A percentile compares a stretch with the other conserved stretches of the same genome.
Conservation (phyloP, 2,888 invertebrate genomes). For the Spodoptera exigua region DNA sequence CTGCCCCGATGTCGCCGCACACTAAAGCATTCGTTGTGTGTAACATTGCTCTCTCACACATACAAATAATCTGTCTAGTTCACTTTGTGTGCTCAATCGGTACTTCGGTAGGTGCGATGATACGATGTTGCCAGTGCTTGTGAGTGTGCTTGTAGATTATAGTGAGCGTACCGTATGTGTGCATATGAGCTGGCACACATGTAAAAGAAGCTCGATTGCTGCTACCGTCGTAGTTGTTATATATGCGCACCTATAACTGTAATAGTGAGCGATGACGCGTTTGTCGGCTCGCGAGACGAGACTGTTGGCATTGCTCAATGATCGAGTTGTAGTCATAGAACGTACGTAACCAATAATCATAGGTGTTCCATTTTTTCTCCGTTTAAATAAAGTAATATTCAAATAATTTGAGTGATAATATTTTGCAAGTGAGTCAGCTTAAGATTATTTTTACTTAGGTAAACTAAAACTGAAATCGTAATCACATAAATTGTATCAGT, state of each 20-base stretch:
- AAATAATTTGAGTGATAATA: neutral
- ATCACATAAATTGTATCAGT: too few species aligned
- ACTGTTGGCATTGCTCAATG: constrained; percentile 89
- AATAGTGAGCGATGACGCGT: constrained; percentile 87
- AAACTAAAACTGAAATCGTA: too few species aligned
- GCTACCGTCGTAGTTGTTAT: constrained; percentile 81
- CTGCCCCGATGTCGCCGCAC: constrained; percentile 87
- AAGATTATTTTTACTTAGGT: too few species aligned
- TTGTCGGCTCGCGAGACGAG: constrained; percentile 88
- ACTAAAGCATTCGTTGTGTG: constrained; percentile 70
- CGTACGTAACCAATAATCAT: constrained; percentile 75
- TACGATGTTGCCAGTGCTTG: constrained; percentile 67
- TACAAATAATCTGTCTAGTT: constrained; percentile 82
- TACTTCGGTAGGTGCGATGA: constrained; percentile 74
- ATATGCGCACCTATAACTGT: constrained; percentile 87
- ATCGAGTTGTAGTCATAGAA: constrained; percentile 85
- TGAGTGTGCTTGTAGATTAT: constrained; percentile 74
- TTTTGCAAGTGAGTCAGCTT: neutral
- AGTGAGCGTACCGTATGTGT: constrained; percentile 76
- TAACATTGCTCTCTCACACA: constrained; percentile 74
- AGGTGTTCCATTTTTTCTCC: constrained; percentile 19
- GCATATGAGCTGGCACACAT: constrained; percentile 78
- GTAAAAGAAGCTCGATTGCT: constrained; percentile 81
- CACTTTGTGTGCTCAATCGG: constrained; percentile 82
- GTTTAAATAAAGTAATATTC: neutral